Percentiles rank a stretch among this genome's conserved stretches.
These are phyloP conservation scores for Origma solitaria DNA, from an alignment of 2,113 vertebrate species.

Conservation along the genomic window DNA sequence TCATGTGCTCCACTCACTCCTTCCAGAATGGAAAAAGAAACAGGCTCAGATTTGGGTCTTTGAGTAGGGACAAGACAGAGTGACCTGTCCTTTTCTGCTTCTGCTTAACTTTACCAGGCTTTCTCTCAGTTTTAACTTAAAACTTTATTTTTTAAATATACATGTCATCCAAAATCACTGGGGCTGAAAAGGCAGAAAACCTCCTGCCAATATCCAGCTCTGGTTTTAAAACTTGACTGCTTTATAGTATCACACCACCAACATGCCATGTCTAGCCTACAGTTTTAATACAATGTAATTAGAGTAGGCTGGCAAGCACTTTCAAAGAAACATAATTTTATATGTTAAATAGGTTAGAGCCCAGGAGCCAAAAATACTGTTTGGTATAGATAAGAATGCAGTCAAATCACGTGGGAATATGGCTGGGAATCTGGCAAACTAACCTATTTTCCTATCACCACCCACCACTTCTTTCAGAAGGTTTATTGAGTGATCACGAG, in stretches of 20 bases:
- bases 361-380: background rate
- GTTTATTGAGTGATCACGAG: background rate
- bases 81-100: background rate
- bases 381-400: background rate
- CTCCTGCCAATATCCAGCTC: background rate
- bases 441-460: background rate
- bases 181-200: background rate
- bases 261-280: background rate
- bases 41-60: background rate
- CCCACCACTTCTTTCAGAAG: background rate
- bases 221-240: background rate
- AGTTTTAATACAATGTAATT: background rate
- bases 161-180: background rate
- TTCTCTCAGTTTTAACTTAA: background rate
- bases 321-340: background rate
- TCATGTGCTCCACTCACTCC: background rate
- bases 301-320: background rate
- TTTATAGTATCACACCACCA: background rate
- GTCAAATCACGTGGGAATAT: background rate
- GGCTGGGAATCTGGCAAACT: background rate
- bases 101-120: background rate
- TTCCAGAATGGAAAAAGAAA: background rate
- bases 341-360: background rate
- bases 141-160: background rate
- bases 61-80: background rate